phyloP scores from a whole-genome alignment of 2,113 vertebrate genomes.

The Poeciliopsis retropinna region DNA sequence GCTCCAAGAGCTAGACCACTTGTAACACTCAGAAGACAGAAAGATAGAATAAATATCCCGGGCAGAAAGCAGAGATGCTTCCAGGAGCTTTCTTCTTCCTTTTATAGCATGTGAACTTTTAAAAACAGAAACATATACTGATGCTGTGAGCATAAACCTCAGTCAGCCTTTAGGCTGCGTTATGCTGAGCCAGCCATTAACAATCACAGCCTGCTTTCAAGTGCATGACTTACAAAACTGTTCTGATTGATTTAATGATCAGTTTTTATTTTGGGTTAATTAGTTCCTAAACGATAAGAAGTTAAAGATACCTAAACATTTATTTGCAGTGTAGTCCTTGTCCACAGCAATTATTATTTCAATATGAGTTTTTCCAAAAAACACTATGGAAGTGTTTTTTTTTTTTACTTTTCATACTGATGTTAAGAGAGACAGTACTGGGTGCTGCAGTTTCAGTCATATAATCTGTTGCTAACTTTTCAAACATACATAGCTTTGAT shows the following conservation, averaged over 20 bases:
- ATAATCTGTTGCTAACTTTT: background rate
- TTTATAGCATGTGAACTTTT: background rate
- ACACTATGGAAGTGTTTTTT: too few species aligned
- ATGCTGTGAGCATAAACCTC: too few species aligned
- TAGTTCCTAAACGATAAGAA: background rate
- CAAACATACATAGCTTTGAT: background rate
- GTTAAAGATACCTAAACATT: background rate
- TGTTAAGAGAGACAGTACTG: background rate
- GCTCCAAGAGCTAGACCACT: background rate
- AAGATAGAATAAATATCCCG: background rate
- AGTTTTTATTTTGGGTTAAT: background rate
- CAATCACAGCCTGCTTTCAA: background rate
- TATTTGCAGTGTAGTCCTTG: too few species aligned
- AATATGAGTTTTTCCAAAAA: too few species aligned
- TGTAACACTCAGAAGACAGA: background rate
- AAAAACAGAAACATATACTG: background rate
- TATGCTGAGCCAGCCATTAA: background rate
- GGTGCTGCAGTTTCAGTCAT: background rate
- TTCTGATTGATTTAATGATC: background rate
- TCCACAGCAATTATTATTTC: too few species aligned
- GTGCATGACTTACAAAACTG: background rate
- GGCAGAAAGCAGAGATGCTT: background rate
- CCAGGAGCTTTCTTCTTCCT: background rate
- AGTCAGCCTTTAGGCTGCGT: too few species aligned
- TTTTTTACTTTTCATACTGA: background rate